Conservation (phyloP, 92 coral and sea anemone genomes). For the Scolanthus callimorphus region DNA sequence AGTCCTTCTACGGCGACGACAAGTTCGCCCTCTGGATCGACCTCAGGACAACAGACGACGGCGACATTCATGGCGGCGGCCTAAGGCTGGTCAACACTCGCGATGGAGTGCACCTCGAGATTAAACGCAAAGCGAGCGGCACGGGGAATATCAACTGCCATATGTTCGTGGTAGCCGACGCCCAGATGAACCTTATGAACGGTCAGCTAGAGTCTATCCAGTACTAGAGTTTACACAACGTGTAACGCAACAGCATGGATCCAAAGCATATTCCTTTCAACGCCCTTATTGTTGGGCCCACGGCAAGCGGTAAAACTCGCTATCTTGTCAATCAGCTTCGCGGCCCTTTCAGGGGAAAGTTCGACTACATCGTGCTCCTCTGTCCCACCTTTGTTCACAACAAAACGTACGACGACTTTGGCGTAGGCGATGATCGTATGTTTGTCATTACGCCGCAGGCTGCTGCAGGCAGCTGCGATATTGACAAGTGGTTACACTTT, state of each 20-base stretch:
- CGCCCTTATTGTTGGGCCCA: slow-evolving; percentile 31
- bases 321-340: slow-evolving; percentile 18
- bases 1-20: neutral
- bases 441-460: slow-evolving; percentile 14
- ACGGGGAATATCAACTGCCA: slow-evolving; percentile 20
- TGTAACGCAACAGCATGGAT: neutral
- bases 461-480: too few species aligned
- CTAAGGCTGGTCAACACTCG: slow-evolving; percentile 21
- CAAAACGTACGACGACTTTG: slow-evolving; percentile 19
- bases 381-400: slow-evolving; percentile 23
- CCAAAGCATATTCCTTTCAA: slow-evolving; percentile 6
- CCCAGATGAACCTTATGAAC: slow-evolving; percentile 9
- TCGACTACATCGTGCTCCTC: slow-evolving; percentile 25
- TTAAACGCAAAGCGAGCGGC: slow-evolving; percentile 16
- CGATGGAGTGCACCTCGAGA: slow-evolving; percentile 28
- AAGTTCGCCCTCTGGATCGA: slow-evolving; percentile 25
- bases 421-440: slow-evolving; percentile 6
- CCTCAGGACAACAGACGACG: slow-evolving; percentile 13
- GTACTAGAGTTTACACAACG: slow-evolving; percentile 1
- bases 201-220: slow-evolving; percentile 17
- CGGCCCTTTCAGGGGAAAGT: slow-evolving; percentile 13
- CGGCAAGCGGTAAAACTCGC: slow-evolving; percentile 17
- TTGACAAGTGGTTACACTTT: neutral
- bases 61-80: slow-evolving; percentile 17
- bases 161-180: slow-evolving; percentile 13